A percentile compares a stretch with the other conserved stretches of the same genome.
Conservation (phyloP, 2,113 vertebrate genomes). For the Paratilapia polleni region DNA sequence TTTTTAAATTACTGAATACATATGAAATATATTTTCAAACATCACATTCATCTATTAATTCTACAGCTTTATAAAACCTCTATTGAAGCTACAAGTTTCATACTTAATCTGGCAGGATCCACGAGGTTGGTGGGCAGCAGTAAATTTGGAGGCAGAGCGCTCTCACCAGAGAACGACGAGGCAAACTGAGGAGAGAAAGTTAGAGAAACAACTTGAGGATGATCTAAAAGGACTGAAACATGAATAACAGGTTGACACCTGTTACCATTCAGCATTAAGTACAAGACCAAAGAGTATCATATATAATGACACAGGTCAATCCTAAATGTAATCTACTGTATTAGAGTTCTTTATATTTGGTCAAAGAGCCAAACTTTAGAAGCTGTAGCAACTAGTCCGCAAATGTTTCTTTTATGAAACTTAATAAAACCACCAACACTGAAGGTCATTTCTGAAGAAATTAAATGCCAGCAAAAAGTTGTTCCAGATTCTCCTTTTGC, state of each 20-base stretch:
- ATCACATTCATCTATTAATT: not conserved
- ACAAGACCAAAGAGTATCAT: not conserved
- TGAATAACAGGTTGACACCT: not conserved
- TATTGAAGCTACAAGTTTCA: not conserved
- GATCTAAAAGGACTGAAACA: not conserved
- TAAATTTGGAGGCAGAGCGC: constrained; percentile 74
- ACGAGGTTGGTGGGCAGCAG: constrained; percentile 80
- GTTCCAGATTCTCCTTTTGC: not conserved
- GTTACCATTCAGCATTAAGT: no score
- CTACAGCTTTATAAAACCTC: no score
- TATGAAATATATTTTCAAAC: not conserved
- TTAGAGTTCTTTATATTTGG: no score
- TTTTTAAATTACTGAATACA: no score
- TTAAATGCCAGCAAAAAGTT: not conserved
- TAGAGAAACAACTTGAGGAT: not conserved
- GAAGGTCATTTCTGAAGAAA: not conserved
- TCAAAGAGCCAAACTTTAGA: no score
- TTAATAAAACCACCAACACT: no score
- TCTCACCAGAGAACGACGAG: constrained; percentile 70
- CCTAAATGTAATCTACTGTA: no score
- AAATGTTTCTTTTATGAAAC: no score
- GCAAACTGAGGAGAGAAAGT: constrained; percentile 60
- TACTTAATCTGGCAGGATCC: constrained; percentile 71
- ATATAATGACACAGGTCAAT: no score
- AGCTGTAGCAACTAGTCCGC: no score